Base-by-base conservation (phyloP, 2,113 vertebrate species). In the Ageneiosus marmoratus region DNA sequence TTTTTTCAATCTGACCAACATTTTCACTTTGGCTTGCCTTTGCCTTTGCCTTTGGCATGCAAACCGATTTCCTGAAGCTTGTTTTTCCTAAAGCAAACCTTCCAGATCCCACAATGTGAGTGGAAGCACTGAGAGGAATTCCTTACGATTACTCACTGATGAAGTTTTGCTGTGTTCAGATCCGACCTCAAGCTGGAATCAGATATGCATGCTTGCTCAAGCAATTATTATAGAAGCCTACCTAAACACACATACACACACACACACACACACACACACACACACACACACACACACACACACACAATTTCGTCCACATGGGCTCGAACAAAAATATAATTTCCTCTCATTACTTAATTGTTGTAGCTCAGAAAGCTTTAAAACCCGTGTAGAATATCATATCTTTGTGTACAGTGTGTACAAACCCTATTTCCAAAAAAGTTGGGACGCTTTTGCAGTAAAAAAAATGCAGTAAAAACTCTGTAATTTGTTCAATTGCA, bases 231-330 rank as follows among this genome's bases (percentile, higher is more conserved):
- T 58, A n/a, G 29, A 18, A 29, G 34, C 15, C 65, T 46, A 1
- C 5, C 11, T 46, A 76, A 5, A n/a, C 10, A 44, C 32, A 27
- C 72, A 53, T 73, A 65, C 81, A 15, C 56, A 82, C 56, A 53
- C 29, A 41, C 48, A 73, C 67, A 51, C 18, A 51, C 16, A 53
- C 44, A 22, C 53, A 22, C 74, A 77, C 86, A 75, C 73, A 77
- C 32, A 69, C 65, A 41, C 10, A 41, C 63, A 67, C 32, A 67
- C 63, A 67, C 16, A 37, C 62, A 65, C 62, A 65, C 13, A 63
- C 62, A 63, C 62, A 20, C 5, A 8, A 16, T 34, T 65, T 65
- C 34, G 62, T 65, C 32, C 13, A 63, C 20, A 27, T 69, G 63
- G 32, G 2, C 20, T 34, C 32, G 20, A 37, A 15, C 44, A 20